Evolutionary conservation across 2,113 vertebrate genomes (phyloP).

Genomic region (Aviceda subcristata): DNA sequence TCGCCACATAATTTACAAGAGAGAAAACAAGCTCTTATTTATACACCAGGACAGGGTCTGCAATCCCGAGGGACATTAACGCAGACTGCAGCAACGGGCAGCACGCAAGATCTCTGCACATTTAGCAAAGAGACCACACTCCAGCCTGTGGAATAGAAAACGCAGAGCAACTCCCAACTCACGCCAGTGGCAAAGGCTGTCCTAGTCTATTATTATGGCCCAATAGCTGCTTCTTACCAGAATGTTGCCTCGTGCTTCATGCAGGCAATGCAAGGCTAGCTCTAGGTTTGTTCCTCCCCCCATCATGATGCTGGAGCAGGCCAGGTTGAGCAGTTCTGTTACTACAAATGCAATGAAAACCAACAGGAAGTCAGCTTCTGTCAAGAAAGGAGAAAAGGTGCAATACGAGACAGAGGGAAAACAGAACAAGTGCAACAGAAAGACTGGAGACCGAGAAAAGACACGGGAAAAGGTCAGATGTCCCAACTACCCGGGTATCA

Average conservation of each 20-base stretch:
- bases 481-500: too few species aligned
- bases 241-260: conserved; percentile 69
- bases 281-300: conserved; percentile 79
- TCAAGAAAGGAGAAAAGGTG: background rate
- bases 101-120: background rate
- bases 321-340: conserved; percentile 68
- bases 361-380: background rate
- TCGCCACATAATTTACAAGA: background rate
- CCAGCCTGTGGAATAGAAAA: background rate
- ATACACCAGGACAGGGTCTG: background rate
- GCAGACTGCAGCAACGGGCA: background rate
- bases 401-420: background rate
- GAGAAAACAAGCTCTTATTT: background rate
- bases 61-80: rapidly evolving
- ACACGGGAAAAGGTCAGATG: background rate
- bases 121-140: background rate
- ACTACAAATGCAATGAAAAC: conserved; percentile 36
- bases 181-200: background rate
- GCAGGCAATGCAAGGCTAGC: conserved; percentile 76
- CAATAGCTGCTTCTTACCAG: conserved; percentile 50
- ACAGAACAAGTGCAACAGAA: background rate
- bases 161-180: background rate
- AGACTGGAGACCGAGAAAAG: too few species aligned
- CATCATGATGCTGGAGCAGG: conserved; percentile 76
- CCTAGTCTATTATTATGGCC: background rate